Base-by-base conservation (phyloP, 2,113 vertebrate species). In the Scophthalmus maximus region DNA sequence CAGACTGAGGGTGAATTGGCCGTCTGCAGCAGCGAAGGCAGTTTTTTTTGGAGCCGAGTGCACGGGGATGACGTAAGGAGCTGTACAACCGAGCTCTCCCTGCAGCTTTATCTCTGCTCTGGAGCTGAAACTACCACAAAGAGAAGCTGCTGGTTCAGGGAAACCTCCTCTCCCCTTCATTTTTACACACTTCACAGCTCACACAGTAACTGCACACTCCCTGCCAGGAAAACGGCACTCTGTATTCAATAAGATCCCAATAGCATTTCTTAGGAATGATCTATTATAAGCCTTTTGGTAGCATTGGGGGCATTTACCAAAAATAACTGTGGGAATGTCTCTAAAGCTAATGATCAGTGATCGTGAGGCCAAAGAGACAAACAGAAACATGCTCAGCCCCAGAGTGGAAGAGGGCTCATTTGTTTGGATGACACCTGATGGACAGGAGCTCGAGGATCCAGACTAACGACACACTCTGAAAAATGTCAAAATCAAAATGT, bases 11-110 rank as follows among this genome's bases (percentile, higher is more conserved):
- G 38, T 56, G 51, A 80, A 74, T 63, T 60, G 1, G 12, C 30
- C 67, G 58, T 57, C 55, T 56, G 68, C 66, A 46, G 79, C 64
- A 73, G 59, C 42, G 61, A 27, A 46, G 42, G 40, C 68, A 47
- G 65, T 83, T 75, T 75, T 75, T 53, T 52, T n/a, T n/a, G n/a
- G n/a, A 38, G 53, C 55, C 38, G 59, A 73, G 14, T 73, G 69
- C 72, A 51, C 69, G 38, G 61, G 20, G 50, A 77, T 63, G 42
- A 53, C 27, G 60, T 26, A 30, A 4, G 6, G 8, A 53, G 22
- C 51, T 49, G 58, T 57, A 29, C 40, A 20, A 44, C 5, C 52
- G n/a, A 46, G 40, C 23, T 3, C 30, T 50, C 30, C 3, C 76
- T 71, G 73, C 73, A 74, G 40, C 26, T 64, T 81, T 46, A 44